phyloP scores from a whole-genome alignment of 2,888 invertebrate genomes.

The Drosophila maculinotata region DNA sequence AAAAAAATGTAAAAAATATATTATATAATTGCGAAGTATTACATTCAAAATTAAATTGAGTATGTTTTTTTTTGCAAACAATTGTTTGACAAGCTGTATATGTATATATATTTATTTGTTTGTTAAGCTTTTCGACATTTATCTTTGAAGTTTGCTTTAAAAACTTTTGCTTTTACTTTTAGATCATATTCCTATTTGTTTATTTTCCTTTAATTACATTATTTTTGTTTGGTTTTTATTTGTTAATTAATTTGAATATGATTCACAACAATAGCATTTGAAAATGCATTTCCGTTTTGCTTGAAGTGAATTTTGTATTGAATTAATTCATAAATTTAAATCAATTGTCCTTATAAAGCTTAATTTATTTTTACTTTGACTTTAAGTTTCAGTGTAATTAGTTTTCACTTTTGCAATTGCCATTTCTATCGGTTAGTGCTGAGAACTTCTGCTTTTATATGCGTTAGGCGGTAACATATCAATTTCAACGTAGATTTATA shows the following conservation, averaged over 20 bases:
- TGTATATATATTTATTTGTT: conserved; percentile 35
- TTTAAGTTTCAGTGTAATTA: conserved; percentile 23
- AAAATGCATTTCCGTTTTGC: conserved; percentile 68
- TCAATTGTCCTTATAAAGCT: conserved; percentile 59
- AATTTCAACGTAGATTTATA: conserved; percentile 20
- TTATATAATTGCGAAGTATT: too few relatives aligned
- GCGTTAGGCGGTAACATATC: conserved; percentile 35
- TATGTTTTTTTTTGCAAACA: too few relatives aligned
- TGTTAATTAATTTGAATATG: conserved; percentile 36
- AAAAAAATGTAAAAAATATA: too few relatives aligned
- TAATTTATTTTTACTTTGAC: conserved; percentile 44
- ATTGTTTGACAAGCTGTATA: too few relatives aligned
- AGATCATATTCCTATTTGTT: conserved; percentile 22
- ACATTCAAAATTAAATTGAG: too few relatives aligned
- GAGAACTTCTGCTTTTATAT: conserved; percentile 13
- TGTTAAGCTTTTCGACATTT: conserved; percentile 37
- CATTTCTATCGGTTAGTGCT: conserved; percentile 23
- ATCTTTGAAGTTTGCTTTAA: conserved; percentile 56
- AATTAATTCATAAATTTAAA: conserved; percentile 61
- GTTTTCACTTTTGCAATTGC: conserved; percentile 10
- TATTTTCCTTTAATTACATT: conserved; percentile 2
- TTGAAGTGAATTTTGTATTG: conserved; percentile 55
- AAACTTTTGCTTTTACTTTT: conserved; percentile 58
- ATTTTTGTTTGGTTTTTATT: conserved; percentile 21
- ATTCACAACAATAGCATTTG: conserved; percentile 83